Percentiles rank a stretch among this genome's conserved stretches.
These are phyloP conservation scores for Tursiops truncatus DNA, from an alignment of 2,113 vertebrate genomes.

Conservation along the genomic window DNA sequence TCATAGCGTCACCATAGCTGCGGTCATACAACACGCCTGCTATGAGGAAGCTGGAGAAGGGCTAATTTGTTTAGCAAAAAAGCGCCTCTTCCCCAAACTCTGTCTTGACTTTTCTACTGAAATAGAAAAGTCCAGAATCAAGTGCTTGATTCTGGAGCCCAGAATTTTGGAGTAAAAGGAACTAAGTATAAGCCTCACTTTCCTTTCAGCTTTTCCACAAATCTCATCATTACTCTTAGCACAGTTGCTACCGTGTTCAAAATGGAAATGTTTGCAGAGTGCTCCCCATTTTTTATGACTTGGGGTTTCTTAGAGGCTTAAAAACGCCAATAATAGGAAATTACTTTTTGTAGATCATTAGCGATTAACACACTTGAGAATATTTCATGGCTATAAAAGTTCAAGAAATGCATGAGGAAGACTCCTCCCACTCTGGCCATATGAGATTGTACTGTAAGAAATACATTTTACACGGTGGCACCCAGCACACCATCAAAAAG, in stretches of 20 bases:
- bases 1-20: neutral
- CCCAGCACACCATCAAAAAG: no score
- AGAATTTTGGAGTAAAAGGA: neutral
- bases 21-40: neutral
- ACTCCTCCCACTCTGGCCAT: neutral
- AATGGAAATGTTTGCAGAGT: neutral
- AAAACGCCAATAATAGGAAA: neutral
- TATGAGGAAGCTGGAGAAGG: neutral
- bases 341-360: neutral
- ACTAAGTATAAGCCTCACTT: neutral
- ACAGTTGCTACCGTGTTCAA: neutral
- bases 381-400: neutral
- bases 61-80: neutral
- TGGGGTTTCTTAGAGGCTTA: neutral
- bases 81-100: neutral
- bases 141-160: neutral
- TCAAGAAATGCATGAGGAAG: neutral
- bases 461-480: fast-evolving
- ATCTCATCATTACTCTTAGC: neutral
- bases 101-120: neutral
- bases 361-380: neutral
- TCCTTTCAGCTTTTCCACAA: neutral
- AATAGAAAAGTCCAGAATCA: neutral
- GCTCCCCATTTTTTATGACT: neutral
- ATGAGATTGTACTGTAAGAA: neutral